Evolutionary conservation across 2,888 invertebrate genomes (phyloP).

Genomic region (Agrotis clavis): DNA sequence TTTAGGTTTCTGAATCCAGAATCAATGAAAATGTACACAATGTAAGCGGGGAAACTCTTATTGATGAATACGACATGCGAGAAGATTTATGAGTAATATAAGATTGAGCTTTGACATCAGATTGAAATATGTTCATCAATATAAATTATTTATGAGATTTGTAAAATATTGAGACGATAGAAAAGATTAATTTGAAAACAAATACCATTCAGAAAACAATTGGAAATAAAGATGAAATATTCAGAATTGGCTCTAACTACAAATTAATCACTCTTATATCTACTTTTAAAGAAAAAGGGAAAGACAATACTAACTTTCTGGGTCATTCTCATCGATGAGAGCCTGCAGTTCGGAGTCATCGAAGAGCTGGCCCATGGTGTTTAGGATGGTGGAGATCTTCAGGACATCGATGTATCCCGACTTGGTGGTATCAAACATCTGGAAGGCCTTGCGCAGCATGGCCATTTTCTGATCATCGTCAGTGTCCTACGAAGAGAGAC

Average conservation of each 20-base stretch:
- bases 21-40: slow-evolving; percentile 21
- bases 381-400: slow-evolving; percentile 97
- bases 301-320: slow-evolving; percentile 92
- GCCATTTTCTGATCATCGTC: slow-evolving; percentile 96
- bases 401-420: slow-evolving; percentile 97
- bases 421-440: slow-evolving; percentile 99
- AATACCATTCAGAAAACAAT: neutral
- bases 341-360: slow-evolving; percentile 97
- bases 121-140: slow-evolving; percentile 19
- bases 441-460: slow-evolving; percentile 98
- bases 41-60: slow-evolving; percentile 1
- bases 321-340: slow-evolving; percentile 97
- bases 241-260: neutral
- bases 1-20: slow-evolving; percentile 35
- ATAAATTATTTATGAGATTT: slow-evolving; percentile 16
- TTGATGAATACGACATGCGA: slow-evolving; percentile 23
- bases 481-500: slow-evolving; percentile 79
- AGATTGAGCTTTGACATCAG: slow-evolving; percentile 26
- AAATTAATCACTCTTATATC: slow-evolving; percentile 1
- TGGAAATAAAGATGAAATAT: neutral
- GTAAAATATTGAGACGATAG: neutral
- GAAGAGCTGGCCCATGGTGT: slow-evolving; percentile 98
- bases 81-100: slow-evolving; percentile 35
- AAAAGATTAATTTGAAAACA: neutral
- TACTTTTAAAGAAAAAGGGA: neutral